phyloP scores from a whole-genome alignment of 2,888 invertebrate species.

The Amphipoea lucens region DNA sequence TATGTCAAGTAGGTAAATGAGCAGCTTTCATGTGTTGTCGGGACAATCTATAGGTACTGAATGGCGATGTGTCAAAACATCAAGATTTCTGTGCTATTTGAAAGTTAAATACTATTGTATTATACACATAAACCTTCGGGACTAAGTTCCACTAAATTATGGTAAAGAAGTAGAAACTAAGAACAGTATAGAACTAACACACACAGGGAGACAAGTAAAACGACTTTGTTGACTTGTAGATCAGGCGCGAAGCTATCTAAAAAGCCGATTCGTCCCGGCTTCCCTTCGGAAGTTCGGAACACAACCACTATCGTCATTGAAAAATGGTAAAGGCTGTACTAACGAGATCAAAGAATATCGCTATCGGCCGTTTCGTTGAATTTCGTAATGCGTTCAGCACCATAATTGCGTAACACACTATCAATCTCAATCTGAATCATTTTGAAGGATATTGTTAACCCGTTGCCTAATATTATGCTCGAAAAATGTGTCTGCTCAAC shows the following conservation, averaged over 20 bases:
- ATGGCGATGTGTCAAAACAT: not conserved
- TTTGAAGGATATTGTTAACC: no score
- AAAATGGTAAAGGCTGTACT: not conserved
- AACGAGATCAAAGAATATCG: not conserved
- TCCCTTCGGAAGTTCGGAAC: not conserved
- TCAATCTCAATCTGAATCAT: no score
- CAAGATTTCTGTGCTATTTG: not conserved
- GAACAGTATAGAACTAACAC: not conserved
- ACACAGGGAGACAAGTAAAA: no score
- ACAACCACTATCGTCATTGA: not conserved
- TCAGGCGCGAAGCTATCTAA: not conserved
- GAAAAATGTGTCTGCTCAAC: no score
- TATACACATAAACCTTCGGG: no score
- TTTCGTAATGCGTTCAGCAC: not conserved
- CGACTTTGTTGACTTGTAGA: not conserved
- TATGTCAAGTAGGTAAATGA: no score
- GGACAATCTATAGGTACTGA: no score
- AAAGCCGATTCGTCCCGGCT: not conserved
- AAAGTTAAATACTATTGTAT: no score
- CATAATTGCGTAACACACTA: no score
- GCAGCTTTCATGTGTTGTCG: no score
- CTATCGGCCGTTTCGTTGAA: not conserved
- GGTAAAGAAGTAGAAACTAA: not conserved
- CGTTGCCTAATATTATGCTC: no score
- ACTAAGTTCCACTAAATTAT: no score